phyloP scores from a whole-genome alignment of 2,888 invertebrate genomes.

The Notodonta dromedarius region DNA sequence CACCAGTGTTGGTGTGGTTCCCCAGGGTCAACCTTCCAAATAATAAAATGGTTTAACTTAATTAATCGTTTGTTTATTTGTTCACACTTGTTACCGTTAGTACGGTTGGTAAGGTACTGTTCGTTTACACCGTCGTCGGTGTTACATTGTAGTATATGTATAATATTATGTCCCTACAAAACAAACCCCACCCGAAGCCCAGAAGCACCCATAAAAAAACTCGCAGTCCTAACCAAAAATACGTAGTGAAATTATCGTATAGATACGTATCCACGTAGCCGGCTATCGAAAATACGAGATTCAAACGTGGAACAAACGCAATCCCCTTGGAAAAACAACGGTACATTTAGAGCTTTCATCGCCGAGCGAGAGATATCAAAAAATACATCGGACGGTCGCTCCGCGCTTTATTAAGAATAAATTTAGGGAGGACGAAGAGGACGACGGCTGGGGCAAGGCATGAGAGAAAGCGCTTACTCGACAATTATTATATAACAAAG shows the following conservation, averaged over 20 bases:
- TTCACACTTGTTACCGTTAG: no score
- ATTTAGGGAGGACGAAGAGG: slow-evolving; percentile 71
- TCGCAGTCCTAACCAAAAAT: slow-evolving; percentile 1
- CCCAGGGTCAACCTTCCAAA: no score
- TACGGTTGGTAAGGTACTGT: no score
- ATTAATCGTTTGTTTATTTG: no score
- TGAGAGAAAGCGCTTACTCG: background rate
- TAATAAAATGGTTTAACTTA: no score
- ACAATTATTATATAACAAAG: background rate
- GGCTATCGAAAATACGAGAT: slow-evolving; percentile 42
- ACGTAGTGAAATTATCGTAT: background rate
- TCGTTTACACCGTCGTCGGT: no score
- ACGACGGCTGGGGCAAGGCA: slow-evolving; percentile 31
- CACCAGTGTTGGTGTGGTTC: background rate
- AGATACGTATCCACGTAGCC: slow-evolving; percentile 1
- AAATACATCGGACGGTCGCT: slow-evolving; percentile 76
- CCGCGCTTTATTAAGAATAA: slow-evolving; percentile 83
- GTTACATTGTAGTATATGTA: no score
- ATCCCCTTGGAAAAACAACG: slow-evolving; percentile 65
- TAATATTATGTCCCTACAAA: no score
- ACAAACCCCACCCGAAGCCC: slow-evolving; percentile 20
- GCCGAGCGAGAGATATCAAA: slow-evolving; percentile 79
- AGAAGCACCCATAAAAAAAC: slow-evolving; percentile 27
- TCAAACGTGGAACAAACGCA: slow-evolving; percentile 44
- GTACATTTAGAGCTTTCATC: slow-evolving; percentile 63